These are phyloP conservation scores for Cheumatopsyche charites DNA, from an alignment of 1,140 invertebrate species.

Conservation along the genomic window DNA sequence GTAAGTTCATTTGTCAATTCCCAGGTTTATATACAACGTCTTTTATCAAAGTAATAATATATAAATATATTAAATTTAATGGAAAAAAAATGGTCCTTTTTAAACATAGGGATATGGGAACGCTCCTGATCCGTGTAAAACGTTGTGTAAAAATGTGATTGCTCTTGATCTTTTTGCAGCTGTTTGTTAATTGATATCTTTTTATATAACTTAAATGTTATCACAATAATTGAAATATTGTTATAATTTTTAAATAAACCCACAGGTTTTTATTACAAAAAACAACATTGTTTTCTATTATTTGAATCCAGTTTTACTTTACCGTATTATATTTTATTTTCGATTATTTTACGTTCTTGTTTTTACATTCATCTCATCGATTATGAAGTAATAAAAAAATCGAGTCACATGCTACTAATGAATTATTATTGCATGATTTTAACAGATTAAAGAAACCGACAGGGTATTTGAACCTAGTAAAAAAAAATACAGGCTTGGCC, in stretches of 20 bases:
- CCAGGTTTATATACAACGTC: slow-evolving; percentile 33
- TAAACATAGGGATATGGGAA: slow-evolving; percentile 25
- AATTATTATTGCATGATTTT: slow-evolving; percentile 16
- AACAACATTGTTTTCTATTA: slow-evolving; percentile 40
- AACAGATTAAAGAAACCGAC: slow-evolving; percentile 45
- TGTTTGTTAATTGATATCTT: slow-evolving; percentile 41
- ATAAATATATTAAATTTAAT: not conserved
- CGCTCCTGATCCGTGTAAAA: slow-evolving; percentile 18
- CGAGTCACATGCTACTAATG: slow-evolving; percentile 1
- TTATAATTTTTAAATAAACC: slow-evolving; percentile 44
- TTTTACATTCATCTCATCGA: slow-evolving; percentile 14
- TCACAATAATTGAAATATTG: slow-evolving; percentile 42
- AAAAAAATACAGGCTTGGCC: slow-evolving; percentile 48
- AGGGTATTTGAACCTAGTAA: slow-evolving; percentile 50
- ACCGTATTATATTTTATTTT: not conserved
- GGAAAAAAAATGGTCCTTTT: slow-evolving; percentile 16
- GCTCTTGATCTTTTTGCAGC: slow-evolving; percentile 42
- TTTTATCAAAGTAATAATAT: slow-evolving; percentile 19
- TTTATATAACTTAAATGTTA: slow-evolving; percentile 39
- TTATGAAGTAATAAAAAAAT: not conserved
- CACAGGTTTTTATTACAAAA: slow-evolving; percentile 41
- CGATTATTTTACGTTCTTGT: not conserved
- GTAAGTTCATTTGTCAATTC: slow-evolving; percentile 48
- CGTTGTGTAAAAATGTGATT: slow-evolving; percentile 30
- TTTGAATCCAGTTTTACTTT: slow-evolving; percentile 32